Evolutionary conservation across 2,888 invertebrate genomes (phyloP).

Genomic region (Cyclophora punctaria): DNA sequence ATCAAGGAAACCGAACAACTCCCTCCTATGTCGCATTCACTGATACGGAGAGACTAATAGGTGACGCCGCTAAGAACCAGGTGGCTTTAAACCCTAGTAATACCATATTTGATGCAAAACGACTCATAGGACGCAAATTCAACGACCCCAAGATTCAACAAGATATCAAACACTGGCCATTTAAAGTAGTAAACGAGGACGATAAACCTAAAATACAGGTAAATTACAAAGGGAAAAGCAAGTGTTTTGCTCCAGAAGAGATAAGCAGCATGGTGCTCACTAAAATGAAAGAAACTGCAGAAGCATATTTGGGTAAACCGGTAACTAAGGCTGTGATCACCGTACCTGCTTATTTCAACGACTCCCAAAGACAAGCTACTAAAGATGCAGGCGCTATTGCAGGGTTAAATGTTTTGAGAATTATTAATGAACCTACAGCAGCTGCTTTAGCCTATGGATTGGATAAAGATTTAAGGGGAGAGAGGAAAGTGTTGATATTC

Average conservation of each 20-base stretch:
- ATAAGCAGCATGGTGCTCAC: constrained; percentile 80
- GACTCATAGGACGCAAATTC: constrained; percentile 86
- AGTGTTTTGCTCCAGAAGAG: constrained; percentile 80
- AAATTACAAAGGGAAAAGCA: constrained; percentile 77
- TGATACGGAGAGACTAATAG: constrained; percentile 76
- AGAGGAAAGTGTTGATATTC: constrained; percentile 77
- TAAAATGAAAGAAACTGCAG: constrained; percentile 78
- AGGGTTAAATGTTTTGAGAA: constrained; percentile 85
- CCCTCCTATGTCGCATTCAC: constrained; percentile 84
- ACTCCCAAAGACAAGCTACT: constrained; percentile 83
- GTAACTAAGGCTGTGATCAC: constrained; percentile 84
- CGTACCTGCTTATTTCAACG: constrained; percentile 80
- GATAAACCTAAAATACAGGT: constrained; percentile 81
- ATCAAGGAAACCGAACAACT: constrained; percentile 81
- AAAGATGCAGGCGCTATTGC: constrained; percentile 87
- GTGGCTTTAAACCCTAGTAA: constrained; percentile 83
- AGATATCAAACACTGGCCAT: constrained; percentile 90
- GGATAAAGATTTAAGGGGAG: constrained; percentile 78
- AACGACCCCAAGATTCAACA: constrained; percentile 83
- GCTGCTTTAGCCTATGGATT: constrained; percentile 83
- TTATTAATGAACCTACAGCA: constrained; percentile 88
- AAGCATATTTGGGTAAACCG: constrained; percentile 79
- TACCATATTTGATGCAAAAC: constrained; percentile 87
- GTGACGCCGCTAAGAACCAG: constrained; percentile 82
- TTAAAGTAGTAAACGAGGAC: constrained; percentile 78